Percentiles rank a stretch among this genome's conserved stretches.
Evolutionary conservation across 2,888 invertebrate species (phyloP).

Genomic region (Caenorhabditis sulstoni): DNA sequence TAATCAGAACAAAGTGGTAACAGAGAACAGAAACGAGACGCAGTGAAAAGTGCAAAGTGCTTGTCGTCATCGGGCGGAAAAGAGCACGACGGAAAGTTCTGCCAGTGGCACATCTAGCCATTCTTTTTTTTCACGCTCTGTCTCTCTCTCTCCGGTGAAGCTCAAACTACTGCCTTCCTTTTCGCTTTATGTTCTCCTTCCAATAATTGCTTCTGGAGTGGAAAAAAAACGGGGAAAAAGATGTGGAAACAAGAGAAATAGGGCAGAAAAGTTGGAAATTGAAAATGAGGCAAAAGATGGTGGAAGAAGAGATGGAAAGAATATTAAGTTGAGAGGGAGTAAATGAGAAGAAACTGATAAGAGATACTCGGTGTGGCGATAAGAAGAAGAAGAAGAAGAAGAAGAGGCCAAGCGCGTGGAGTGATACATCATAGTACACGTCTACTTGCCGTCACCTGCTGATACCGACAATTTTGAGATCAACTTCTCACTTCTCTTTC

Average conservation of each 20-base stretch:
- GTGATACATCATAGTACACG: slow-evolving; percentile 48
- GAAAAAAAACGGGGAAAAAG: slow-evolving; percentile 9
- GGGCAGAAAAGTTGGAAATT: slow-evolving; percentile 3
- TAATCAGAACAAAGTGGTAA: slow-evolving; percentile 35
- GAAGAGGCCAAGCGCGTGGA: slow-evolving; percentile 17
- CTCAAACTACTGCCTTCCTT: slow-evolving; percentile 14
- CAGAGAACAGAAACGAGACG: slow-evolving; percentile 31
- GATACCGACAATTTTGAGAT: neutral
- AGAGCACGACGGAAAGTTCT: slow-evolving; percentile 24
- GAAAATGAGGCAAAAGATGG: slow-evolving; percentile 1
- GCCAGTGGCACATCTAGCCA: slow-evolving; percentile 8
- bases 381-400: slow-evolving; percentile 21
- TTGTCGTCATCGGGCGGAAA: slow-evolving; percentile 24
- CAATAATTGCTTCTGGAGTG: slow-evolving; percentile 2
- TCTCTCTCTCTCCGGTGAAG: neutral
- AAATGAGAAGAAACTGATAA: slow-evolving; percentile 25
- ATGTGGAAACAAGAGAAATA: too few species aligned
- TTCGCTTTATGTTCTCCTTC: slow-evolving; percentile 22
- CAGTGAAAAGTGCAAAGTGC: slow-evolving; percentile 48
- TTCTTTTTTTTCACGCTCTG: neutral
- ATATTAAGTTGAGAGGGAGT: slow-evolving; percentile 20
- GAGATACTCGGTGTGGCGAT: slow-evolving; percentile 9
- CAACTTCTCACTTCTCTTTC: too few species aligned
- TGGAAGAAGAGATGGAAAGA: slow-evolving; percentile 1
- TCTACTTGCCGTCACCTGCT: slow-evolving; percentile 1